A percentile compares a stretch with the other conserved stretches of the same genome.
These are phyloP conservation scores for Sebastolobus alascanus DNA, from an alignment of 2,797 vertebrate genomes.

Conservation along the genomic window DNA sequence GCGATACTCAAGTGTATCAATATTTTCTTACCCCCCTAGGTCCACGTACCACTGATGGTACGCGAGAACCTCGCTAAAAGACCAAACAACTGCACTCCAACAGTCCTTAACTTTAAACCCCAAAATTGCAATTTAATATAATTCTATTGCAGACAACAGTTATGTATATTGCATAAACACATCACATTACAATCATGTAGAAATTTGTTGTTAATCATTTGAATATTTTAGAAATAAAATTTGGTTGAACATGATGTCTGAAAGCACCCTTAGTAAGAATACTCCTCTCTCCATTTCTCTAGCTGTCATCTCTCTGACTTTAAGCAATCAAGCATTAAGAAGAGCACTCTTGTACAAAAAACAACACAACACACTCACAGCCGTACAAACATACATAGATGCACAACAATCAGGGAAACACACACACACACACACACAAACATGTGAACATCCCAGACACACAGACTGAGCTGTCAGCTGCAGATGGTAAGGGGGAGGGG, in stretches of 20 bases:
- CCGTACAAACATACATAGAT: not conserved
- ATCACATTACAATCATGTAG: too few relatives aligned
- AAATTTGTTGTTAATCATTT: not conserved
- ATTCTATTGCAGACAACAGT: too few relatives aligned
- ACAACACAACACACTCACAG: not conserved
- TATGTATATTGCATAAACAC: too few relatives aligned
- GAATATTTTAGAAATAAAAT: not conserved
- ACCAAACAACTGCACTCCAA: not conserved
- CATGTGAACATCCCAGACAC: not conserved
- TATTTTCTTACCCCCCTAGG: not conserved
- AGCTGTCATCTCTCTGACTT: not conserved
- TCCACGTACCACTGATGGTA: not conserved
- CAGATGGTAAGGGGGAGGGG: slow-evolving; percentile 47
- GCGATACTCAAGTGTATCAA: too few relatives aligned
- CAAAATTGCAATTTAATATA: too few relatives aligned
- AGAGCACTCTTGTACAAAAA: not conserved
- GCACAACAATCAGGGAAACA: not conserved
- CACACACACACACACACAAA: not conserved
- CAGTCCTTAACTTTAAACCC: not conserved
- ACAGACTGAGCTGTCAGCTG: slow-evolving; percentile 52
- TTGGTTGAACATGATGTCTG: not conserved
- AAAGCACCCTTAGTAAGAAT: not conserved
- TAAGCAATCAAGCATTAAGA: not conserved
- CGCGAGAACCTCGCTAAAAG: not conserved
- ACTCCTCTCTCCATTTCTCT: not conserved